A percentile compares a stretch with the other conserved stretches of the same genome.
phyloP scores from a whole-genome alignment of 1,140 invertebrate genomes.

The Drosophila nikananu region DNA sequence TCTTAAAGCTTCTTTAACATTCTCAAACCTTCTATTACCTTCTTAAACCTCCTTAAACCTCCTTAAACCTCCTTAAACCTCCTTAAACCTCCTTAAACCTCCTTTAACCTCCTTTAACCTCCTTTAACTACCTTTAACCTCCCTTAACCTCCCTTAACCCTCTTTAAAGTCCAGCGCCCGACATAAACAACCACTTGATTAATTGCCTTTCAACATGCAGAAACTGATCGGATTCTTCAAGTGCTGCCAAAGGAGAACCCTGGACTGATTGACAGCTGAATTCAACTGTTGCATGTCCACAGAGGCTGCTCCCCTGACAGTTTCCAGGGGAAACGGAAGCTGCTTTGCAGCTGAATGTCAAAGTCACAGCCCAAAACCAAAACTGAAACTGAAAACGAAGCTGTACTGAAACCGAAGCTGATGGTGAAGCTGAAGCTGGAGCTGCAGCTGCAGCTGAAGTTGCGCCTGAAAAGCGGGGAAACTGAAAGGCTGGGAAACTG shows the following conservation, averaged over 20 bases:
- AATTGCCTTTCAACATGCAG: conserved; percentile 2
- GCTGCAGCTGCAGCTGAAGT: neutral
- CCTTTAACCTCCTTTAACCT: no score
- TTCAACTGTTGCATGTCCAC: conserved; percentile 32
- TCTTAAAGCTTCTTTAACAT: no score
- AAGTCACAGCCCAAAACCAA: conserved; percentile 8
- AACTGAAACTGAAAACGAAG: neutral
- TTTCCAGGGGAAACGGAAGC: conserved; percentile 13
- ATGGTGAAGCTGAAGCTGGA: neutral
- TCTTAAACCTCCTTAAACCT: neutral
- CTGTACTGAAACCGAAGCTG: neutral
- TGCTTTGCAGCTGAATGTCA: neutral
- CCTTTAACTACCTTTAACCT: neutral
- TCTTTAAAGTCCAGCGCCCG: neutral
- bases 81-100: no score
- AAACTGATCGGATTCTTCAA: neutral
- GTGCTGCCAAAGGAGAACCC: no score
- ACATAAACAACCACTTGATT: conserved; percentile 1
- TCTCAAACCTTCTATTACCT: no score
- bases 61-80: neutral
- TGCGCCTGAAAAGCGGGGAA: neutral
- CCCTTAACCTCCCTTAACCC: neutral
- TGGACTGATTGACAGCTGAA: conserved; percentile 20
- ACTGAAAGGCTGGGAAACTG: neutral
- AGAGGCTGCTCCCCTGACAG: neutral